Evolutionary conservation across 2,888 invertebrate genomes (phyloP).

Genomic region (Notocelia uddmanniana): DNA sequence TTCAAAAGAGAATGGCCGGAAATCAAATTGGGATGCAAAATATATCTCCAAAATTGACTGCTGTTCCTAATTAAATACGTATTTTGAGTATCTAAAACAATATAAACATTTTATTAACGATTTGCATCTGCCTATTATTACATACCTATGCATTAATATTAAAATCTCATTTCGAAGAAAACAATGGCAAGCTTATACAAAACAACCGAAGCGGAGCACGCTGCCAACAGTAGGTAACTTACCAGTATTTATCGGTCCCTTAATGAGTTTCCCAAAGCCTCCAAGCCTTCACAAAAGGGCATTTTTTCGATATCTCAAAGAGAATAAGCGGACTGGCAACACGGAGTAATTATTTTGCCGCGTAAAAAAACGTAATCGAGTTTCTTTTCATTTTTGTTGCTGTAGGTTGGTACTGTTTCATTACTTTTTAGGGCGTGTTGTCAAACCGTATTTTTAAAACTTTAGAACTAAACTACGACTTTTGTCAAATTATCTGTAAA

Average conservation of each 20-base stretch:
- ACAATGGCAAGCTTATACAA: neutral
- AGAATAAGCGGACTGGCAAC: slow-evolving; percentile 25
- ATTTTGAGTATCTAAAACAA: too few relatives aligned
- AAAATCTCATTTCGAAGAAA: neutral
- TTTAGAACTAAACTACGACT: too few relatives aligned
- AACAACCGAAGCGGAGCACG: slow-evolving; percentile 10
- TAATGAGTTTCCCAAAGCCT: slow-evolving; percentile 36
- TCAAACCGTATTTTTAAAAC: neutral
- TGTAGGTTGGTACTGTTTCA: slow-evolving; percentile 10
- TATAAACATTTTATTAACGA: neutral
- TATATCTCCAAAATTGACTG: too few relatives aligned
- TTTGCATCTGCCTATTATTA: neutral
- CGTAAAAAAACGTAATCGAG: slow-evolving; percentile 34
- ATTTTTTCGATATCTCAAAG: slow-evolving; percentile 27
- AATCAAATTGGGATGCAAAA: too few relatives aligned
- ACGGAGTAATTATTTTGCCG: slow-evolving; percentile 32
- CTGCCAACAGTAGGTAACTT: slow-evolving; percentile 5
- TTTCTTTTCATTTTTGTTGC: slow-evolving; percentile 19
- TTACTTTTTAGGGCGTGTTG: slow-evolving; percentile 1
- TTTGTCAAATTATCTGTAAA: too few relatives aligned
- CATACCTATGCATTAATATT: neutral
- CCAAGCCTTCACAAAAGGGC: slow-evolving; percentile 24
- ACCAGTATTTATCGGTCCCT: slow-evolving; percentile 37
- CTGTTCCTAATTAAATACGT: too few relatives aligned
- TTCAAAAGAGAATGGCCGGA: too few relatives aligned